Base-by-base conservation (phyloP, 2,888 invertebrate genomes). In the Thereva unica region DNA sequence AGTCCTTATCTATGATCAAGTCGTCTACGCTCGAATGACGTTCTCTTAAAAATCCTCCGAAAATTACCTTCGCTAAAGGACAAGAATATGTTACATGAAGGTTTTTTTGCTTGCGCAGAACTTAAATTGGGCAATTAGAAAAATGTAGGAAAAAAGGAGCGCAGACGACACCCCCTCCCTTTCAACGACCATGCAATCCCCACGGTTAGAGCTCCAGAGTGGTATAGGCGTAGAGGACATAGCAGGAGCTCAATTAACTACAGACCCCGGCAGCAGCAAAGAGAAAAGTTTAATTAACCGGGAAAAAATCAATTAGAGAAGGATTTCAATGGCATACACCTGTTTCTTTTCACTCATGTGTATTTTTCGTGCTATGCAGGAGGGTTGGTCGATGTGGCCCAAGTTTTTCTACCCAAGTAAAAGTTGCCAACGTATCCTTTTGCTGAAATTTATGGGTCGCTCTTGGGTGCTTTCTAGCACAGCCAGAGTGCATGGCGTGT, bases 271-370 rank as follows among this genome's bases (percentile, higher is more conserved):
- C 41, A 50, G 41, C 61, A 41, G 50, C 23, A 50, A 61, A 49
- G 50, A 50, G 50, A 61, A 35, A 50, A 61, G 61, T 61, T 61
- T 61, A 61, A 61, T 61, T 61, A 61, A 61, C 50, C 61, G 61
- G 50, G 61, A 61, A 61, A 61, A 61, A 61, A 61, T 61, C 61
- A 61, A 61, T 61, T 61, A 61, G 50, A 50, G 50, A 50, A 61
- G 61, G 61, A 41, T 61, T 61, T 61, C 50, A 50, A 8, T 40
- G 50, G 61, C n/a, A 40, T 50, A 38, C 50, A 45, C 42, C 35
- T 50, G 40, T 38, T 10, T 40, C 10, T 7, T 41, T 34, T 23
- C 34, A 34, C 10, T 5, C 34, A 42, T 23, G 50, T 37, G 42
- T n/a, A 37, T 38, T 53, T 55, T n/a, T 8, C 5, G 38, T 34